These are phyloP conservation scores for Achlya flavicornis DNA, from an alignment of 2,888 invertebrate genomes.

Conservation along the genomic window DNA sequence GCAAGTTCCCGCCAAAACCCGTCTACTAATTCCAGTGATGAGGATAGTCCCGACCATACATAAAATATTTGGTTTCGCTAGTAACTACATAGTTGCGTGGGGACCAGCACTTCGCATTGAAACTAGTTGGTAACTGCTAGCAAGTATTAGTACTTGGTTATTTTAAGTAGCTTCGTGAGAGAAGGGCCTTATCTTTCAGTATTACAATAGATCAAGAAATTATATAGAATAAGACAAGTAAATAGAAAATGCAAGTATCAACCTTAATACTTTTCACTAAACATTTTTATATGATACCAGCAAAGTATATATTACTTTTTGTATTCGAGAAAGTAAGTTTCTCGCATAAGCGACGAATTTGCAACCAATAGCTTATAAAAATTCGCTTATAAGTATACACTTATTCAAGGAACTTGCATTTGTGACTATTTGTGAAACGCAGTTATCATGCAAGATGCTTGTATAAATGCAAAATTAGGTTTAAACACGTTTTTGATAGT, in stretches of 20 bases:
- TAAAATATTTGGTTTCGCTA: too few relatives aligned
- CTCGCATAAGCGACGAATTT: neutral
- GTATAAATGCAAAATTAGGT: neutral
- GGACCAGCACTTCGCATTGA: too few relatives aligned
- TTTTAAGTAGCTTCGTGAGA: neutral
- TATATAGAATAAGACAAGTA: conserved; percentile 11
- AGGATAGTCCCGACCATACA: too few relatives aligned
- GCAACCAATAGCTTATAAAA: too few relatives aligned
- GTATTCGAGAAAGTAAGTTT: conserved; percentile 13
- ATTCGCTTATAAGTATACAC: neutral
- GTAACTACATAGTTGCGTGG: too few relatives aligned
- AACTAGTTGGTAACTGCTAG: too few relatives aligned
- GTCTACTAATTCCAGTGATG: too few relatives aligned
- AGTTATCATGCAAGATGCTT: neutral
- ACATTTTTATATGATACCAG: conserved; percentile 20
- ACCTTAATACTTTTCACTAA: conserved; percentile 25
- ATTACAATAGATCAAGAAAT: neutral
- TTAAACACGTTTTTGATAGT: neutral
- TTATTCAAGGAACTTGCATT: neutral
- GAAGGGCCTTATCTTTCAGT: neutral
- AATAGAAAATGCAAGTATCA: conserved; percentile 23
- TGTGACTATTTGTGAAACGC: neutral
- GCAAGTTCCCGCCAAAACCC: too few relatives aligned
- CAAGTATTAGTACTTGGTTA: too few relatives aligned
- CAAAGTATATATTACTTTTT: conserved; percentile 18